A percentile compares a stretch with the other conserved stretches of the same genome.
Evolutionary conservation across 2,797 vertebrate species (phyloP).

Genomic region (Rachycentron canadum): DNA sequence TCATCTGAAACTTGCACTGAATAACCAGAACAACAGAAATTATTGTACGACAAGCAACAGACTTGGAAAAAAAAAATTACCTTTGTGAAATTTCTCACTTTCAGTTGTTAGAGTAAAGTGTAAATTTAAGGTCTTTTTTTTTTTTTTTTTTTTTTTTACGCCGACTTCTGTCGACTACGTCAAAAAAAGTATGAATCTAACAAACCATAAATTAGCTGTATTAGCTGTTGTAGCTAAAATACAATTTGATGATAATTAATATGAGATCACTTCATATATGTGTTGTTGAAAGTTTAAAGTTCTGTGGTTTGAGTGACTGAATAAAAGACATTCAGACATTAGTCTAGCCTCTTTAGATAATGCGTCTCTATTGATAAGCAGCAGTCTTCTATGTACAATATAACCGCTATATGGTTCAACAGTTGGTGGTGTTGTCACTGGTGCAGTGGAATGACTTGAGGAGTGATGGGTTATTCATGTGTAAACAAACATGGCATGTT

Average conservation of each 20-base stretch:
- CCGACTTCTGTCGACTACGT: not conserved
- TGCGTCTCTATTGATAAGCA: conserved; percentile 25
- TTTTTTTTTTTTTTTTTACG: too few relatives aligned
- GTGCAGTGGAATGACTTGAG: conserved; percentile 44
- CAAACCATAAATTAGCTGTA: not conserved
- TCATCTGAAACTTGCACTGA: not conserved
- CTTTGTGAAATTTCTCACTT: not conserved
- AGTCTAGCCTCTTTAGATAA: not conserved
- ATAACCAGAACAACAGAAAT: conserved; percentile 21
- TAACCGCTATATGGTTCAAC: conserved; percentile 57
- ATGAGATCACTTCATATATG: not conserved
- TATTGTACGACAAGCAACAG: not conserved
- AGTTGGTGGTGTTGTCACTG: conserved; percentile 53
- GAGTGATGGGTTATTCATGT: conserved; percentile 77
- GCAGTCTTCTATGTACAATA: conserved; percentile 3
- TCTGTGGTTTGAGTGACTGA: not conserved
- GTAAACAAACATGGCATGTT: conserved; percentile 75
- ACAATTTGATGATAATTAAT: not conserved
- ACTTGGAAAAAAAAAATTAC: not conserved
- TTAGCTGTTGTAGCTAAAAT: not conserved
- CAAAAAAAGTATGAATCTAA: too few relatives aligned
- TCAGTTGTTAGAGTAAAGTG: not conserved
- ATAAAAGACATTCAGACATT: too few relatives aligned
- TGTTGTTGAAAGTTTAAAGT: not conserved
- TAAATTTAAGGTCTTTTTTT: conserved; percentile 1